Conservation (phyloP, 2,888 invertebrate species). For the Margaritifera margaritifera region DNA sequence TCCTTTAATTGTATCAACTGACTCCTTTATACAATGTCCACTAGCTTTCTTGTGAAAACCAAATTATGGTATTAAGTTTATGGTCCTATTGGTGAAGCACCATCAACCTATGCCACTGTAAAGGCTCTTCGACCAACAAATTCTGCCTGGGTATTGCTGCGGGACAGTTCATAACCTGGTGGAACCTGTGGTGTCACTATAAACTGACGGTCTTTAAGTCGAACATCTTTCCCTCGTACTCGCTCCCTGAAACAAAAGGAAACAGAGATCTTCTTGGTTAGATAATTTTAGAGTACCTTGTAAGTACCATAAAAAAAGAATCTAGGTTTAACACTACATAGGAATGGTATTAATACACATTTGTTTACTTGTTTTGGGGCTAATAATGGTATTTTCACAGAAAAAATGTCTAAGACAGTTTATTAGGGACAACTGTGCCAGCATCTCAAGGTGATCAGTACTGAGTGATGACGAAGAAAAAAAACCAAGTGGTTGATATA, state of each 20-base stretch:
- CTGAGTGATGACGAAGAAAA: too few species aligned
- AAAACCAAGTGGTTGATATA: too few species aligned
- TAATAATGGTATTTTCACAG: too few species aligned
- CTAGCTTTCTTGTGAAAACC: too few species aligned
- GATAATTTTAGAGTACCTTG: neutral
- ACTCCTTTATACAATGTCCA: too few species aligned
- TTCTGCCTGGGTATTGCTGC: constrained; percentile 39
- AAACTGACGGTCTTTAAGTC: constrained; percentile 58
- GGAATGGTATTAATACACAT: neutral
- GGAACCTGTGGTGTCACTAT: constrained; percentile 62
- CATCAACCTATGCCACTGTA: constrained; percentile 38
- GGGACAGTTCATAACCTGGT: constrained; percentile 30
- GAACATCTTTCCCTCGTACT: constrained; percentile 65
- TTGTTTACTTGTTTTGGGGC: neutral
- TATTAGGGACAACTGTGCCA: too few species aligned
- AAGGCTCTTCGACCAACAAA: constrained; percentile 37
- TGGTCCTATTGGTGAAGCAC: too few species aligned
- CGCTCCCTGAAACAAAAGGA: constrained; percentile 58
- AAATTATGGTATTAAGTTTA: too few species aligned
- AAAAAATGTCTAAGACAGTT: too few species aligned
- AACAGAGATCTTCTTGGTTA: neutral
- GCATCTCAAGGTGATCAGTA: too few species aligned
- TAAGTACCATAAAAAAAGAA: neutral
- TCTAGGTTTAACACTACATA: too few species aligned
- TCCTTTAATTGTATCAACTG: too few species aligned